Evolutionary conservation across 2,113 vertebrate genomes (phyloP).

Genomic region (Albula goreensis): DNA sequence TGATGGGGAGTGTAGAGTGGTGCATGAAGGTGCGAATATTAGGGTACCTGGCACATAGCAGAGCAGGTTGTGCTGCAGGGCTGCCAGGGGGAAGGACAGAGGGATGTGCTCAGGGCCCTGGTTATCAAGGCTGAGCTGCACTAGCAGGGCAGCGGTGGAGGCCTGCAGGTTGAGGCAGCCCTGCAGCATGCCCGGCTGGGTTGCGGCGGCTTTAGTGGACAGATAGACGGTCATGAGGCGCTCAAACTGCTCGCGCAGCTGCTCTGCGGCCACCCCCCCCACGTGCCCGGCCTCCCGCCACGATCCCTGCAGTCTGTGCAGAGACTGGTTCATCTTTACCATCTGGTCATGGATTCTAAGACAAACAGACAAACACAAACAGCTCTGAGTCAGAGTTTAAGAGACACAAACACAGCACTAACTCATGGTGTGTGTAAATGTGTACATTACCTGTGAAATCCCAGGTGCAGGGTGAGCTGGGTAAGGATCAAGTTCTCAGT

Average conservation of each 20-base stretch:
- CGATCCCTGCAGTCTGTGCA: constrained; percentile 91
- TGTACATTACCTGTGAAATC: constrained; percentile 84
- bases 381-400: not conserved
- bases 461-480: constrained; percentile 87
- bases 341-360: constrained; percentile 94
- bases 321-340: constrained; percentile 98
- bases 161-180: constrained; percentile 94
- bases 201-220: constrained; percentile 90
- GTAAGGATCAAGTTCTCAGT: constrained; percentile 95
- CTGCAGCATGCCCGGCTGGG: constrained; percentile 89
- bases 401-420: not conserved
- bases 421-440: not conserved
- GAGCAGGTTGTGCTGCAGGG: constrained; percentile 73
- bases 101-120: constrained; percentile 76
- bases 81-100: constrained; percentile 83
- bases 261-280: constrained; percentile 81
- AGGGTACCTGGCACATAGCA: constrained; percentile 88
- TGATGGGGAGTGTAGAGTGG: not conserved
- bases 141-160: constrained; percentile 86
- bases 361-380: not conserved
- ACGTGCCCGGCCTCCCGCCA: constrained; percentile 93
- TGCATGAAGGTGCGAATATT: not conserved
- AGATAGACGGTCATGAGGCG: constrained; percentile 95
- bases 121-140: constrained; percentile 86
- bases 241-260: constrained; percentile 93